A percentile compares a stretch with the other conserved stretches of the same genome.
Conservation (phyloP, 2,888 invertebrate species). For the Cephus spinipes region DNA sequence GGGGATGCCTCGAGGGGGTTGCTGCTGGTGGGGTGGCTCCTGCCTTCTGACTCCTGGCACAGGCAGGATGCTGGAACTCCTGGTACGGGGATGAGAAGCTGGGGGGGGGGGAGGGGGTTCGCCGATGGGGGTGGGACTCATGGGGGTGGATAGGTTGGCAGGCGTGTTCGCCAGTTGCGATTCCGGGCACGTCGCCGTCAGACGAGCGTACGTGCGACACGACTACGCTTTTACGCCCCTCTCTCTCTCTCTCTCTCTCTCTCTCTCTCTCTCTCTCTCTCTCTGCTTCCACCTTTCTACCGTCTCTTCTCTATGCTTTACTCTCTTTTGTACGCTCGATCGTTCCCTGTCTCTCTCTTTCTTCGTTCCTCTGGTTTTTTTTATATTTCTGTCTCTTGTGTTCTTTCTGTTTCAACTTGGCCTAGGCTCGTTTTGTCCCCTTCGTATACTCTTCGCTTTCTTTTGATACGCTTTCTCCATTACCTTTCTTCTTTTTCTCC, state of each 20-base stretch:
- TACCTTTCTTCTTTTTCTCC: neutral
- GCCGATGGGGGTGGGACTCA: constrained; percentile 13
- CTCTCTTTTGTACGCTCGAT: constrained; percentile 22
- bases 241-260: constrained; percentile 36
- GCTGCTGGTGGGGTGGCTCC: constrained; percentile 27
- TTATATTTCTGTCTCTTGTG: constrained; percentile 28
- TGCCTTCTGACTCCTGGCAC: no score
- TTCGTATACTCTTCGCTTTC: constrained; percentile 10
- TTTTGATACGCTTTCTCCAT: neutral
- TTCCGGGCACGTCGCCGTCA: constrained; percentile 64
- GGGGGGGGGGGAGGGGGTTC: neutral
- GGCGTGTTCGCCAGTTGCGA: constrained; percentile 43
- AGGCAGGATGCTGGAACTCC: no score
- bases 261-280: neutral
- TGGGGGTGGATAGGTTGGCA: constrained; percentile 30
- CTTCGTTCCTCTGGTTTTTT: constrained; percentile 11
- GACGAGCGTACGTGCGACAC: constrained; percentile 67
- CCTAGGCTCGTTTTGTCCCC: neutral
- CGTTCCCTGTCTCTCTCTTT: constrained; percentile 27
- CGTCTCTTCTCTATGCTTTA: constrained; percentile 13
- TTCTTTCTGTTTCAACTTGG: constrained; percentile 16
- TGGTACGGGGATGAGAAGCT: constrained; percentile 20
- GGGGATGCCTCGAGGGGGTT: constrained; percentile 42
- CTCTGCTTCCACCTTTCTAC: constrained; percentile 27
- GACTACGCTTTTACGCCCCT: constrained; percentile 66